Conservation (phyloP, 2,888 invertebrate species). For the Cerceris rybyensis region DNA sequence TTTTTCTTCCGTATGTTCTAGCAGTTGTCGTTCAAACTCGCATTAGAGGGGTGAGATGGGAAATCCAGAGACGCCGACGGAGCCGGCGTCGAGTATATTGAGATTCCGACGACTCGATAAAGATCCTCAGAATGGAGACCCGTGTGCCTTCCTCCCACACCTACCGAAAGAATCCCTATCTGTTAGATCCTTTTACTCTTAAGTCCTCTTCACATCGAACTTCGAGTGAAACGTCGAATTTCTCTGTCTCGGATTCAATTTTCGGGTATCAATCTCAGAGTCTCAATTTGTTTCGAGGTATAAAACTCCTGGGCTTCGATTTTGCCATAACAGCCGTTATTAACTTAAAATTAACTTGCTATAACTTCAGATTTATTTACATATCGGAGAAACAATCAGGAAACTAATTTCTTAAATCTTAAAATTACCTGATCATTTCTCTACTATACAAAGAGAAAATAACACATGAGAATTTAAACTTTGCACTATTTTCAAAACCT, state of each 20-base stretch:
- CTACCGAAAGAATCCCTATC: conserved; percentile 16
- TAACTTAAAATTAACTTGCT: too few relatives aligned
- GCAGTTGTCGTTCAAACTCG: conserved; percentile 40
- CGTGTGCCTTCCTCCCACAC: conserved; percentile 13
- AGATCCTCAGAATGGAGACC: conserved; percentile 26
- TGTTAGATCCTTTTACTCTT: background rate
- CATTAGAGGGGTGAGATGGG: conserved; percentile 21
- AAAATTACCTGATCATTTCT: too few relatives aligned
- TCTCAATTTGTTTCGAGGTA: background rate
- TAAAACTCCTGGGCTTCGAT: too few relatives aligned
- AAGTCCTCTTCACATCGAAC: conserved; percentile 19
- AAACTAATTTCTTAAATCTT: too few relatives aligned
- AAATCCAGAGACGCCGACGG: background rate
- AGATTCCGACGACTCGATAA: conserved; percentile 42
- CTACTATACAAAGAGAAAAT: too few relatives aligned
- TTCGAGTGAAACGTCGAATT: background rate
- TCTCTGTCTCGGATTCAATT: too few relatives aligned
- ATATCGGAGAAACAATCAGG: too few relatives aligned
- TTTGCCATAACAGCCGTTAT: too few relatives aligned
- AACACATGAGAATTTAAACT: too few relatives aligned
- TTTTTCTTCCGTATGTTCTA: conserved; percentile 21
- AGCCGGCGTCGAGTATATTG: conserved; percentile 35
- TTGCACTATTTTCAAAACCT: too few relatives aligned
- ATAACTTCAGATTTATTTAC: too few relatives aligned
- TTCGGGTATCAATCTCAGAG: too few relatives aligned